phyloP scores from a whole-genome alignment of 1,140 invertebrate species.

The Gerris buenoi region DNA sequence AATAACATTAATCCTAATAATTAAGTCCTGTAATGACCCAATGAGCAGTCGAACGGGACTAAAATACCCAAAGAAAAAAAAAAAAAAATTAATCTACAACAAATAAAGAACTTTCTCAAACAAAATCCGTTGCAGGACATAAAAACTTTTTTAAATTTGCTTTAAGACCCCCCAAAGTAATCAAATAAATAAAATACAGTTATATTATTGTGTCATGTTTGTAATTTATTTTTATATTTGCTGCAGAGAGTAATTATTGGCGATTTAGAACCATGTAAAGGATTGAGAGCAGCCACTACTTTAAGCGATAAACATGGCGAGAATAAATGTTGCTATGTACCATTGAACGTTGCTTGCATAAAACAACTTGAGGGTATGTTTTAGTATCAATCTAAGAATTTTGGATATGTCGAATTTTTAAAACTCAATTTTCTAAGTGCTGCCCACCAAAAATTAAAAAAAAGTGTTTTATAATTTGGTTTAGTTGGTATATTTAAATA shows the following conservation, averaged over 20 bases:
- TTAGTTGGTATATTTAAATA: too few relatives aligned
- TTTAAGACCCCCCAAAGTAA: neutral
- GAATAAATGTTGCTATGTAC: slow-evolving; percentile 12
- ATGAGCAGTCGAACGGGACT: too few relatives aligned
- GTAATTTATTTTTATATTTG: neutral
- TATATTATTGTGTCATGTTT: neutral
- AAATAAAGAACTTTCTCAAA: too few relatives aligned
- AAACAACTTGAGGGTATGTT: slow-evolving; percentile 18
- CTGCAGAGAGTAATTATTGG: slow-evolving; percentile 15
- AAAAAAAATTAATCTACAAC: neutral
- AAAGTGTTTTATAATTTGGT: too few relatives aligned
- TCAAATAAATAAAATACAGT: neutral
- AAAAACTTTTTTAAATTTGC: neutral
- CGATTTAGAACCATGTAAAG: slow-evolving; percentile 8
- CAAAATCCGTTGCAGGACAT: neutral
- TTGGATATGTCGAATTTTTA: too few relatives aligned
- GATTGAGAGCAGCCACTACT: slow-evolving; percentile 12
- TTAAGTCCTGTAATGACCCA: too few relatives aligned
- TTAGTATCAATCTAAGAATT: neutral
- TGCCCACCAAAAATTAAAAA: too few relatives aligned
- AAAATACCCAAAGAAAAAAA: too few relatives aligned
- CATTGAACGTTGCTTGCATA: slow-evolving; percentile 11
- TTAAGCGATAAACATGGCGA: slow-evolving; percentile 14
- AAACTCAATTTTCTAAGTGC: too few relatives aligned
- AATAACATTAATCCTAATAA: neutral